These are phyloP conservation scores for Eugnorisma glareosa DNA, from an alignment of 2,888 invertebrate genomes.

Conservation along the genomic window DNA sequence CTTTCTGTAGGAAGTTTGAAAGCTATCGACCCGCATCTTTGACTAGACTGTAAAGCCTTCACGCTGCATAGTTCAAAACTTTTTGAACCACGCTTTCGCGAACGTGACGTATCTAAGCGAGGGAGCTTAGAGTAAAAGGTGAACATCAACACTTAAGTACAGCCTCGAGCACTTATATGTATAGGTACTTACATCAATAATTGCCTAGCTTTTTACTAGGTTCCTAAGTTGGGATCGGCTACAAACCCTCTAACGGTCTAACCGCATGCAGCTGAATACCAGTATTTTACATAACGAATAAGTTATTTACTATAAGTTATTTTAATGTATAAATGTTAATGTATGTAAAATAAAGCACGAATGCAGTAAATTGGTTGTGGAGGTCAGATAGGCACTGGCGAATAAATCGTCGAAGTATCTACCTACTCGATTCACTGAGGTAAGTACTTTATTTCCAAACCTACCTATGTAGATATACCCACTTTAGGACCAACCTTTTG, in stretches of 20 bases:
- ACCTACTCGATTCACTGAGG: too few relatives aligned
- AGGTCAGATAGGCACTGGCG: neutral
- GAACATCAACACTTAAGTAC: neutral
- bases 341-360: too few relatives aligned
- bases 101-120: constrained; percentile 20
- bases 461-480: too few relatives aligned
- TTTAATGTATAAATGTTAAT: too few relatives aligned
- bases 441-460: too few relatives aligned
- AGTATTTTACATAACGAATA: neutral
- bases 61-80: constrained; percentile 32
- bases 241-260: neutral
- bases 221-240: neutral
- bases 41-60: constrained; percentile 44
- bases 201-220: neutral
- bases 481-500: too few relatives aligned
- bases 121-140: neutral
- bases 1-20: neutral
- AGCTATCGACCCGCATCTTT: constrained; percentile 28
- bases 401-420: too few relatives aligned
- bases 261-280: neutral
- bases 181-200: neutral
- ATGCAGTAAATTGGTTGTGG: neutral
- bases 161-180: neutral
- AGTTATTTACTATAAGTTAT: too few relatives aligned
- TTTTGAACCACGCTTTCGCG: constrained; percentile 24